Evolutionary conservation across 2,113 vertebrate genomes (phyloP).

Genomic region (Thunnus maccoyii): DNA sequence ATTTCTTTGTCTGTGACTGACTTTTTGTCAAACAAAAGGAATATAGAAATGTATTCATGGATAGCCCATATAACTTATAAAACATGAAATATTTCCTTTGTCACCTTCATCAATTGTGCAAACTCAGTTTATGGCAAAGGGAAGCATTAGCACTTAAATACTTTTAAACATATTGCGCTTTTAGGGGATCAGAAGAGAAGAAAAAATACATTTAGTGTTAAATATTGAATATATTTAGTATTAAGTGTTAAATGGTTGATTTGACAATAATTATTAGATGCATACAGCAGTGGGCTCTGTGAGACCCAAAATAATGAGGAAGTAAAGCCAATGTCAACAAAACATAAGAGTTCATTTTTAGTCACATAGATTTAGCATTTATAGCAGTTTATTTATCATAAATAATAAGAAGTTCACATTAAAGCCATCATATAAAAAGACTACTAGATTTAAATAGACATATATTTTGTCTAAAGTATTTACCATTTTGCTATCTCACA

Average conservation of each 20-base stretch:
- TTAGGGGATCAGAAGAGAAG: not conserved
- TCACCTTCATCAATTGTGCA: not conserved
- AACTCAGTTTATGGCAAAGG: not conserved
- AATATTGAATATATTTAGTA: too few relatives aligned
- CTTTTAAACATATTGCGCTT: not conserved
- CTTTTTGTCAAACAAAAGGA: not conserved
- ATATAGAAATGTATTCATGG: not conserved
- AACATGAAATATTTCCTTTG: not conserved
- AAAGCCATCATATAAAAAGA: too few relatives aligned
- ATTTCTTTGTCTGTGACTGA: too few relatives aligned
- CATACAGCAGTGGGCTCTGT: not conserved
- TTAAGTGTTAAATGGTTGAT: not conserved
- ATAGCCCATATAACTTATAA: not conserved
- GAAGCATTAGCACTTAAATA: not conserved
- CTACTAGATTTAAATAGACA: not conserved
- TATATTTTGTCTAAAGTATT: not conserved
- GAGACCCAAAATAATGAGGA: not conserved
- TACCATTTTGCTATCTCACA: slow-evolving; percentile 2
- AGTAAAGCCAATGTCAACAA: not conserved
- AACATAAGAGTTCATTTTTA: not conserved
- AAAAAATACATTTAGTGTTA: too few relatives aligned
- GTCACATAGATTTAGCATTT: not conserved
- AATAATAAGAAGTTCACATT: not conserved
- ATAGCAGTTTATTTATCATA: not conserved
- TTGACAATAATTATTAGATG: not conserved